Base-by-base conservation (phyloP, 2,113 vertebrate species). In the Tragelaphus strepsiceros region DNA sequence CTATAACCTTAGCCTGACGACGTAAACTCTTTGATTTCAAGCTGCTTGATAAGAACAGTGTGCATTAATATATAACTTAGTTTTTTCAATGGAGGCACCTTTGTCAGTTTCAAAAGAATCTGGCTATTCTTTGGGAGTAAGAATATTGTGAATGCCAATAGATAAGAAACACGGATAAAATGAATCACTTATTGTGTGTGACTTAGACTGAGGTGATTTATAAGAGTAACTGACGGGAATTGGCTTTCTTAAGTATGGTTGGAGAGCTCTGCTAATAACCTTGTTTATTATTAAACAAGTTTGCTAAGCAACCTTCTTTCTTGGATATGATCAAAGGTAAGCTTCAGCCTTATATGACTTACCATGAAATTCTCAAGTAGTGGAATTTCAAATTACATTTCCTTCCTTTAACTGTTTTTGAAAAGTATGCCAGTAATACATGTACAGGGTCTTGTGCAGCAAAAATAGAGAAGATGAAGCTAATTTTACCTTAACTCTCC, bases 281-380 rank as follows among this genome's bases (percentile, higher is more conserved):
- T 87, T 91, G 88, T 86, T 96, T 95, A 92, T 94, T 95, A 91
- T 82, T 97, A 97, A 97, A 94, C 82, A 92, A 62, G 30, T 96
- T 95, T 96, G 56, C 89, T 93, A 89, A 96, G 88, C 86, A 97
- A 87, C 67, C 17, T 53, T 59, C 92, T 87, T 84, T 83, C 97
- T 93, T 77, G 3, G 64, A 89, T 19, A 85, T 95, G 81, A 95
- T 91, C 93, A 97, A 94, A 98, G 88, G 53, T 81, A 86, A 96
- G 6, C 59, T 16, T 96, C 56, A 53, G 54, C 35, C 80, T 93
- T 89, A 61, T 67, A 54, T 58, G 43, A 64, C 26, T 88, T 88
- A 71, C 22, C n/a, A 51, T 61, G 61, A 93, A 95, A 82, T 87
- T 97, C 51, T 85, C 53, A 91, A 96, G 81, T 46, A 84, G 67